Evolutionary conservation across 2,888 invertebrate species (phyloP).

Genomic region (Acanthococcus lagerstroemiae): DNA sequence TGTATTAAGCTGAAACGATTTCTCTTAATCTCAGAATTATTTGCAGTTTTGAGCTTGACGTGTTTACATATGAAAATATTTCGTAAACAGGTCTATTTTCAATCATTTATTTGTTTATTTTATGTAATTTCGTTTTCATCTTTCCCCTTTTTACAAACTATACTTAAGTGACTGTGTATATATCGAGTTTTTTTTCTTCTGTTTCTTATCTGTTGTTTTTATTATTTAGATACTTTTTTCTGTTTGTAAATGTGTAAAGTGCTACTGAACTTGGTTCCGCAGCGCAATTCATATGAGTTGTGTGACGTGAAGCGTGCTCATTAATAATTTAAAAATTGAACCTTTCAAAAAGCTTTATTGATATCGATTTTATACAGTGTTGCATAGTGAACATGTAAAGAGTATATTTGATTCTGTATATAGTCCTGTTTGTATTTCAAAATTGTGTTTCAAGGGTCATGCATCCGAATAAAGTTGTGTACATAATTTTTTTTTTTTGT

Average conservation of each 20-base stretch:
- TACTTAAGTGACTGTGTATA: not conserved
- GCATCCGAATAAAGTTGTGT: not conserved
- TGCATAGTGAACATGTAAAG: not conserved
- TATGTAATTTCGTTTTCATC: not conserved
- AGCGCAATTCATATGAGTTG: no score
- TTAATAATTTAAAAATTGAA: not conserved
- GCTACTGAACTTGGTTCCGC: not conserved
- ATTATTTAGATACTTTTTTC: not conserved
- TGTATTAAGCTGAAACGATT: not conserved
- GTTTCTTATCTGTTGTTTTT: not conserved
- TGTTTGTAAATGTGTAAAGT: not conserved
- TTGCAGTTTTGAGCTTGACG: not conserved
- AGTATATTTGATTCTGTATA: no score
- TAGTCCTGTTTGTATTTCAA: no score
- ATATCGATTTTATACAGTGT: not conserved
- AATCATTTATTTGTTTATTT: not conserved
- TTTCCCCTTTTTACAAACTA: not conserved
- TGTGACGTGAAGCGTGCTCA: not conserved
- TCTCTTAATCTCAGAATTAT: no score
- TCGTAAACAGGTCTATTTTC: not conserved
- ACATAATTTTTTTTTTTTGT: not conserved
- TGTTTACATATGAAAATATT: not conserved
- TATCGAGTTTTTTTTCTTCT: not conserved
- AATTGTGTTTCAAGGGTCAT: not conserved
- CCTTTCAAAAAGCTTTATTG: not conserved